Evolutionary conservation across 2,888 invertebrate species (phyloP), one percentile per base, ranked within the genome.

Genomic region (Abscondita cerata): DNA sequence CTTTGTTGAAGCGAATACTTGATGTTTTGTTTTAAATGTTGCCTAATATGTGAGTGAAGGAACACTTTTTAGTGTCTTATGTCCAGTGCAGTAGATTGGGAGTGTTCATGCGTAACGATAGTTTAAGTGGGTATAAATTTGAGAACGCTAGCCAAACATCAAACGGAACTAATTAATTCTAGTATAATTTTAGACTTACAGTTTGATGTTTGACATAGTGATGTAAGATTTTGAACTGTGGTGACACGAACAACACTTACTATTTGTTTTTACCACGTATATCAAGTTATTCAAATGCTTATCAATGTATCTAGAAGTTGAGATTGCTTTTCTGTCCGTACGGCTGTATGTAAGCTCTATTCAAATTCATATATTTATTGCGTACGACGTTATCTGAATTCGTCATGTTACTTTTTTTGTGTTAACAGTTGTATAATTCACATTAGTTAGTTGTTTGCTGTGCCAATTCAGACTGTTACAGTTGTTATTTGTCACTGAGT

Each of bases 1-100:
- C 63, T 56, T 62, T 25, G 56, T 56, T 38, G 63, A 60, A 59
- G 63, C 44, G 62, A 64, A 50, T 57, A 60, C 40, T 65, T 62
- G 54, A 69, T 70, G 68, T 71, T 71, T 70, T 72, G 69, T 70
- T 69, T 68, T 70, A 62, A 71, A 70, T 71, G 72, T 73, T 72
- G 70, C 71, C 71, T 68, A 73, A 70, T 68, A 70, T 68, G 68
- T 67, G 70, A 55, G 58, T 51, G 67, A 65, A 68, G n/a, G 67
- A 67, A 67, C 62, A 65, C 61, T 64, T 59, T 4, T 68, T 66
- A 65, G 70, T 72, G 69, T 70, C 67, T 71, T 71, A 64, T 68
- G 69, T 72, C 66, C 62, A 68, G 66, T 68, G 63, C 54, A 61
- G 62, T 62, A 68, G 68, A 59, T 64, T 66, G 68, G 70, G 72